Conservation (phyloP, 2,888 invertebrate genomes). For the Hydrotaea cyrtoneurina region DNA sequence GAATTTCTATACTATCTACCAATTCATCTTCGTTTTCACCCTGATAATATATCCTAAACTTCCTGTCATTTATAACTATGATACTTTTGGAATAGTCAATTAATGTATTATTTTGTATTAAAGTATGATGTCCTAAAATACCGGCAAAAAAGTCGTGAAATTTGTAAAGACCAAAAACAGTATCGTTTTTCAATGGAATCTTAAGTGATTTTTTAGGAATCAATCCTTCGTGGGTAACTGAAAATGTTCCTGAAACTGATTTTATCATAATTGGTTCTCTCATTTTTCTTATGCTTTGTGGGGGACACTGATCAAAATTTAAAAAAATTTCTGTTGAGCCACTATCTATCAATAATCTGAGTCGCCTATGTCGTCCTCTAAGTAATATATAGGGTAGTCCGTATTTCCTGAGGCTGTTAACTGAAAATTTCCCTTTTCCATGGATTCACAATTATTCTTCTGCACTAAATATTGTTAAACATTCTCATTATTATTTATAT, state of each 20-base stretch:
- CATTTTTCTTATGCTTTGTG: background rate
- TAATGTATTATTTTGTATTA: background rate
- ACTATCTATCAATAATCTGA: too few relatives aligned
- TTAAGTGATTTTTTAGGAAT: background rate
- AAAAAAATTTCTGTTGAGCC: background rate
- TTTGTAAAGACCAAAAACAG: background rate
- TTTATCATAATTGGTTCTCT: conserved; percentile 5
- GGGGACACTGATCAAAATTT: conserved; percentile 7
- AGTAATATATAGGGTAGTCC: background rate
- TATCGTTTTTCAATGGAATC: background rate
- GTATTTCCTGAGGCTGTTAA: background rate
- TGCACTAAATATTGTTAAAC: too few relatives aligned
- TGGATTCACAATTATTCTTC: background rate
- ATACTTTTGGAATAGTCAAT: background rate
- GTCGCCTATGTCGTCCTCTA: too few relatives aligned
- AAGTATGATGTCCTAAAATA: background rate
- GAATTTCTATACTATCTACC: background rate
- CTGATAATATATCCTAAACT: background rate
- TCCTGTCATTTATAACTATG: background rate
- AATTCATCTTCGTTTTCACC: background rate
- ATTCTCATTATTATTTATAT: background rate
- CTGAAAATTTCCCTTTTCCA: background rate
- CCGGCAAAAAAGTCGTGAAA: background rate
- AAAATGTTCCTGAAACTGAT: background rate
- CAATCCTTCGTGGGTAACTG: background rate